These are phyloP conservation scores for Spheniscus mendiculus DNA, from an alignment of 2,113 vertebrate species.

Conservation along the genomic window DNA sequence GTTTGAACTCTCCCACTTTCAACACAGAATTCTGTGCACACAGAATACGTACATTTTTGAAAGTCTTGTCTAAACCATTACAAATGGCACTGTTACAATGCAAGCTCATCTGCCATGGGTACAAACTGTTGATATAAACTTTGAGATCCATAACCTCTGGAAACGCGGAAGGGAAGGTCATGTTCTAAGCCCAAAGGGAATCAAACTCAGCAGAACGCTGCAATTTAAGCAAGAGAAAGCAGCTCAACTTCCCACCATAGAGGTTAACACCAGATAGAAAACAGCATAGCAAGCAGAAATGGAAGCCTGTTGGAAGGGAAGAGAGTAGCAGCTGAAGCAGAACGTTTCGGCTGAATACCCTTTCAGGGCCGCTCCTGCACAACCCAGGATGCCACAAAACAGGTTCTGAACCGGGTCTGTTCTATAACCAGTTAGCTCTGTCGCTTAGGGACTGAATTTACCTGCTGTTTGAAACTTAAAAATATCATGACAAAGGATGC, in stretches of 20 bases:
- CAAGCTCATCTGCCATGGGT: not conserved
- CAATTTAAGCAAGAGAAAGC: not conserved
- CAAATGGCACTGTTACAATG: not conserved
- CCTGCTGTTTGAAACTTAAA: not conserved
- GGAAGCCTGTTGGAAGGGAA: not conserved
- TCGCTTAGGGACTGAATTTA: not conserved
- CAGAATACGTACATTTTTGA: accelerated
- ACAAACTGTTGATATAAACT: not conserved
- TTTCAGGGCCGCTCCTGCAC: accelerated
- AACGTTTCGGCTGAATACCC: not conserved
- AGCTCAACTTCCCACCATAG: not conserved
- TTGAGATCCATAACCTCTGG: not conserved
- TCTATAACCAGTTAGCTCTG: not conserved
- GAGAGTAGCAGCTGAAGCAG: not conserved
- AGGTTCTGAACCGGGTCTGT: not conserved
- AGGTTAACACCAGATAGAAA: not conserved
- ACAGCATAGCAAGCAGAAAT: not conserved
- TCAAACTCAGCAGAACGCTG: not conserved
- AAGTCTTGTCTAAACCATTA: not conserved
- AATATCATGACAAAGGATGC: not conserved
- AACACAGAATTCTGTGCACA: not conserved
- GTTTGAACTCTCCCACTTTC: not conserved
- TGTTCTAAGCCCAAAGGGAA: not conserved
- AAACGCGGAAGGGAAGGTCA: not conserved
- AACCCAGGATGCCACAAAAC: not conserved